A percentile compares a stretch with the other conserved stretches of the same genome.
These are phyloP conservation scores for Formica exsecta DNA, from an alignment of 1,140 invertebrate genomes.

Conservation along the genomic window DNA sequence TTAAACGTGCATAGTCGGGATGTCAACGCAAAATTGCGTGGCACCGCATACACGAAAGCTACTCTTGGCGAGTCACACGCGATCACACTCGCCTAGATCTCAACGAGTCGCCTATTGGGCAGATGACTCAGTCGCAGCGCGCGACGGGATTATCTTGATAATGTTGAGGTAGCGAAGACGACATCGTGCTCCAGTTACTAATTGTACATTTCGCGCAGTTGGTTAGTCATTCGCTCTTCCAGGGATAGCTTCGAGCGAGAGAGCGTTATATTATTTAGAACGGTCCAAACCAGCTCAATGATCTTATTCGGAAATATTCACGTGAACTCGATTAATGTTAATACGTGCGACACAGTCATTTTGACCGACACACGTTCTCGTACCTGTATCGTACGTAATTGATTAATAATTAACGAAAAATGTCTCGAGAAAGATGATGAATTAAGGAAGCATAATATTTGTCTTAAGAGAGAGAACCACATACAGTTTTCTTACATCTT, in stretches of 20 bases:
- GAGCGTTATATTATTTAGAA: slow-evolving; percentile 14
- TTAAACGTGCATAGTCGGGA: not conserved
- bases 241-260: slow-evolving; percentile 26
- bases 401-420: not conserved
- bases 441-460: slow-evolving; percentile 5
- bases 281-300: not conserved
- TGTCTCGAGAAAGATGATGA: not conserved
- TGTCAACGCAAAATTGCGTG: slow-evolving; percentile 48
- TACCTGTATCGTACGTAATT: not conserved
- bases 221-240: slow-evolving; percentile 76
- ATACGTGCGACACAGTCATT: not conserved
- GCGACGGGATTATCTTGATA: slow-evolving; percentile 68
- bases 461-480: no score
- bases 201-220: slow-evolving; percentile 77
- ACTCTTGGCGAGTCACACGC: no score
- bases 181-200: slow-evolving; percentile 78
- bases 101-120: slow-evolving; percentile 62
- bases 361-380: not conserved
- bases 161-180: slow-evolving; percentile 70
- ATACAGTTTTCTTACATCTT: no score
- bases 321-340: not conserved
- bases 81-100: slow-evolving; percentile 12
- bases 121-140: slow-evolving; percentile 73
- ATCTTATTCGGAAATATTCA: slow-evolving; percentile 12
- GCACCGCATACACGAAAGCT: not conserved